These are phyloP conservation scores for Achroia grisella DNA, from an alignment of 1,140 invertebrate genomes.

Conservation along the genomic window DNA sequence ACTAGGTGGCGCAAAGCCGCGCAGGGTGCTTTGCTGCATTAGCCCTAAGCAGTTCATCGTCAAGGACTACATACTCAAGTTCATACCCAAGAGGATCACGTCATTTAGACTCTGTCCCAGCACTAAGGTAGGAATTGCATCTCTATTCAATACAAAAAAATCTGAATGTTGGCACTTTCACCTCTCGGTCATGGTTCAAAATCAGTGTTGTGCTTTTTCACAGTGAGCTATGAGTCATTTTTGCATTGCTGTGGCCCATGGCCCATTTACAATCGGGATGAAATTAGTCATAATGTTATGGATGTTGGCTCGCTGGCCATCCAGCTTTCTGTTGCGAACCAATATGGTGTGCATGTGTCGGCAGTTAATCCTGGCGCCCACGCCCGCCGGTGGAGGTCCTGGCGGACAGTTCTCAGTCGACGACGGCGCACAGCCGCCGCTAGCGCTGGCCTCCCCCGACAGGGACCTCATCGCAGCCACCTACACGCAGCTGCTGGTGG, in stretches of 20 bases:
- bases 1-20: conserved; percentile 77
- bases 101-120: conserved; percentile 93
- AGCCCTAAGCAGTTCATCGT: conserved; percentile 88
- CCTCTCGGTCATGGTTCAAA: too few relatives aligned
- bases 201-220: too few relatives aligned
- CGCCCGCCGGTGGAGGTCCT: conserved; percentile 45
- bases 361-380: conserved; percentile 76
- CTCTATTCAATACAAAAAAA: too few relatives aligned
- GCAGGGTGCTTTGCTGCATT: conserved; percentile 91
- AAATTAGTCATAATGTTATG: too few relatives aligned
- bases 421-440: conserved; percentile 91
- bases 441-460: conserved; percentile 87
- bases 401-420: conserved; percentile 84
- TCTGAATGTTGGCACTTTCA: too few relatives aligned
- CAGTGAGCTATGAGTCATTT: too few relatives aligned
- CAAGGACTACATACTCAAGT: conserved; percentile 93
- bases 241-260: too few relatives aligned
- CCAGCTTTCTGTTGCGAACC: too few relatives aligned
- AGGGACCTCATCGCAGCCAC: conserved; percentile 93
- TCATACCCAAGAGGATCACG: conserved; percentile 92
- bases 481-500: conserved; percentile 93
- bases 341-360: too few relatives aligned
- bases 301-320: too few relatives aligned
- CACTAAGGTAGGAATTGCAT: conserved; percentile 68
- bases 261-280: too few relatives aligned